Evolutionary conservation across 2,797 vertebrate genomes (phyloP).

Genomic region (Bradypus variegatus): DNA sequence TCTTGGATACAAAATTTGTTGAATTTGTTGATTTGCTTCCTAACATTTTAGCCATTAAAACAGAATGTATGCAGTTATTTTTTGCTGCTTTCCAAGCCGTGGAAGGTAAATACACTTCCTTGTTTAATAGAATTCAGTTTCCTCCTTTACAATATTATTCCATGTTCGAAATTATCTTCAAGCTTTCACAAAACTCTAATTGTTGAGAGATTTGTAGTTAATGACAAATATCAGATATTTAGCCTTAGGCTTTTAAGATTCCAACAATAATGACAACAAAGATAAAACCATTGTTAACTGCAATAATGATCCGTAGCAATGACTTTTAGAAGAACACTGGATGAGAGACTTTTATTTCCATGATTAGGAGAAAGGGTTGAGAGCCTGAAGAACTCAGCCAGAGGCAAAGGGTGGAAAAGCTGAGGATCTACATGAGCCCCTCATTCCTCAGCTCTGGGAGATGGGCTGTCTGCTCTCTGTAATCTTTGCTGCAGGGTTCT

Average conservation of each 20-base stretch:
- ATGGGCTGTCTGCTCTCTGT: not conserved
- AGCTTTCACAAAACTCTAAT: slow-evolving; percentile 49
- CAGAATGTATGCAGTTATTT: not conserved
- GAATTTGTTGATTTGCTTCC: slow-evolving; percentile 27
- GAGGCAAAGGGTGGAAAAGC: slow-evolving; percentile 47
- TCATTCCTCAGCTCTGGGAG: slow-evolving; percentile 38
- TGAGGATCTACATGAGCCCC: slow-evolving; percentile 38
- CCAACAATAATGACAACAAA: slow-evolving; percentile 34
- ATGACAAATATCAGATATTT: slow-evolving; percentile 58
- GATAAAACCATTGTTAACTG: slow-evolving; percentile 51
- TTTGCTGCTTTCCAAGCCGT: slow-evolving; percentile 26
- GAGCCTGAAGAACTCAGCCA: slow-evolving; percentile 6
- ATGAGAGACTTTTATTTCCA: slow-evolving; percentile 8
- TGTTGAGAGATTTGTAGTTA: slow-evolving; percentile 56
- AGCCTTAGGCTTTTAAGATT: slow-evolving; percentile 35
- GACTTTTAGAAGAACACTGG: slow-evolving; percentile 14
- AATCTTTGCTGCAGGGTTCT: not conserved
- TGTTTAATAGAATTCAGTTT: slow-evolving; percentile 32
- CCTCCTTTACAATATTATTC: slow-evolving; percentile 25
- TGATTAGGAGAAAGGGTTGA: not conserved
- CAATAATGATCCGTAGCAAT: not conserved
- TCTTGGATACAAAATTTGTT: slow-evolving; percentile 3
- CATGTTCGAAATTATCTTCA: slow-evolving; percentile 43
- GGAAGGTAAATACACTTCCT: slow-evolving; percentile 35
- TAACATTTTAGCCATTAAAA: slow-evolving; percentile 8